Percentiles rank a stretch among this genome's conserved stretches.
Evolutionary conservation across 2,113 vertebrate species (phyloP).

Genomic region (Spea bombifrons): DNA sequence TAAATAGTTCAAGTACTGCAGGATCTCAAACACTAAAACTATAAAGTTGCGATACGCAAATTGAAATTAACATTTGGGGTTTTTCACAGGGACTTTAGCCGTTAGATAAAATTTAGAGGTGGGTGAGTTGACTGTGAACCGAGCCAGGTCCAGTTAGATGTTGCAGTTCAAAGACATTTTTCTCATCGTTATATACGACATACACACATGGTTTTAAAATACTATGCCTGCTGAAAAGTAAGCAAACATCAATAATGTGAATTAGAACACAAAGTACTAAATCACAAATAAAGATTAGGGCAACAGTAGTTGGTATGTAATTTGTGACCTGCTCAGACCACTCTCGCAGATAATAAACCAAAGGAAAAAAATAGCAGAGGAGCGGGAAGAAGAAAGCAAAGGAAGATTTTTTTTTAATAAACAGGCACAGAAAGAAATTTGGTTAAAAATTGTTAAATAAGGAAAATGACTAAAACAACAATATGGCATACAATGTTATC

Average conservation of each 20-base stretch:
- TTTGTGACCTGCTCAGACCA: conserved; percentile 23
- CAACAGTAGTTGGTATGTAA: conserved; percentile 16
- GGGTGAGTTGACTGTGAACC: too few relatives aligned
- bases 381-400: conserved; percentile 8
- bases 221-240: conserved; percentile 14
- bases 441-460: too few relatives aligned
- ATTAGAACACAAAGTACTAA: neutral
- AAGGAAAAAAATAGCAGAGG: conserved; percentile 16
- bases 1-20: too few relatives aligned
- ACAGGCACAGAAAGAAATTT: too few relatives aligned
- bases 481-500: too few relatives aligned
- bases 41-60: too few relatives aligned
- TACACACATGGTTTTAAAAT: conserved; percentile 5
- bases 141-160: neutral
- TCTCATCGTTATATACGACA: conserved; percentile 8
- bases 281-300: conserved; percentile 27
- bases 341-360: neutral
- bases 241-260: conserved; percentile 13
- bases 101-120: too few relatives aligned
- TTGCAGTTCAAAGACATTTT: conserved; percentile 29
- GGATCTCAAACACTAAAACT: too few relatives aligned
- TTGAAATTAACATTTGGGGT: too few relatives aligned
- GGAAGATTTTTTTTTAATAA: neutral
- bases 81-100: too few relatives aligned
- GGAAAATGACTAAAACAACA: too few relatives aligned